These are phyloP conservation scores for Popillia japonica DNA, from an alignment of 1,140 invertebrate genomes.

Conservation along the genomic window DNA sequence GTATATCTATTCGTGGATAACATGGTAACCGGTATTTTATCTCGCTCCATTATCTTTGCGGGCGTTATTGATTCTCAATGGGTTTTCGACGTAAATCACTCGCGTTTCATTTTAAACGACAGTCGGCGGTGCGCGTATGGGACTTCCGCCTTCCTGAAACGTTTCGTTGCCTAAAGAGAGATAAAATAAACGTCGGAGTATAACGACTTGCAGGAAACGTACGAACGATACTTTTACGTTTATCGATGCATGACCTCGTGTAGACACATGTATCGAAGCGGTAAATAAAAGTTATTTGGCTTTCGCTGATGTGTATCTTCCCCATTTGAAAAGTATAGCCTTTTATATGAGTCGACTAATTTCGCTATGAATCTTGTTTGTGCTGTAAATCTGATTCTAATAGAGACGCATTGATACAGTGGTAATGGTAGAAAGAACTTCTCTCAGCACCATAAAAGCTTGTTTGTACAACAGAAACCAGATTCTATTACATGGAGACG, in stretches of 20 bases:
- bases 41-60: conserved; percentile 2
- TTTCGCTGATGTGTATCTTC: not conserved
- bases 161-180: not conserved
- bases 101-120: conserved; percentile 14
- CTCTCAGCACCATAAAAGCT: no score
- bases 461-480: no score
- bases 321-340: not conserved
- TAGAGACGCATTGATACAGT: no score
- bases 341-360: no score
- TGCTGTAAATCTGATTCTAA: no score
- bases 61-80: conserved; percentile 14
- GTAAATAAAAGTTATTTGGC: not conserved
- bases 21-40: not conserved
- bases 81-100: conserved; percentile 14
- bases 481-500: no score
- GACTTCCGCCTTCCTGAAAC: not conserved
- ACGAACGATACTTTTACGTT: conserved; percentile 3
- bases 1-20: not conserved
- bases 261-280: not conserved
- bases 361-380: no score
- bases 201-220: not conserved
- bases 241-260: not conserved
- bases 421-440: no score
- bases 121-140: not conserved
- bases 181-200: conserved; percentile 7